Percentiles rank a stretch among this genome's conserved stretches.
Conservation (phyloP, 1,140 invertebrate genomes). For the Pseudoatta argentina region DNA sequence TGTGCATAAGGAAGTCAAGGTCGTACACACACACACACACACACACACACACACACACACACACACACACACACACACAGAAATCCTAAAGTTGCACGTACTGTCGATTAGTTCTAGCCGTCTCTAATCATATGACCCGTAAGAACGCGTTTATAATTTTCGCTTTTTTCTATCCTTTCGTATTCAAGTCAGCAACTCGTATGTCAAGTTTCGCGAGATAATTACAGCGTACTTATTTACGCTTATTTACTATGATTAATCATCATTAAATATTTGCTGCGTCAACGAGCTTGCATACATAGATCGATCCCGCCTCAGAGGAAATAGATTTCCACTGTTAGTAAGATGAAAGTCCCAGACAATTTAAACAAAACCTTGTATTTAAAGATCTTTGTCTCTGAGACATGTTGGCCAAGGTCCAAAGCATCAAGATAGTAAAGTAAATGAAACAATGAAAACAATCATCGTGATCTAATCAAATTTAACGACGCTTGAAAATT, state of each 20-base stretch:
- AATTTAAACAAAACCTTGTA: not conserved
- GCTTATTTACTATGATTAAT: not conserved
- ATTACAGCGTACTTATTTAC: not conserved
- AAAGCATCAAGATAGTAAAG: not conserved
- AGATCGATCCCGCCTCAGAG: not conserved
- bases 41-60: too few relatives aligned
- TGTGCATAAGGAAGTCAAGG: not conserved
- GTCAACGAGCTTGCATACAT: not conserved
- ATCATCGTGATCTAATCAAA: not conserved
- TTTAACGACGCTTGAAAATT: not conserved
- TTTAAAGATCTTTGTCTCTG: not conserved
- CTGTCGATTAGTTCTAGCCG: conserved; percentile 8
- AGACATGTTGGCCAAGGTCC: not conserved
- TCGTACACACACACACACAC: not conserved
- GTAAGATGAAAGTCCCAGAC: not conserved
- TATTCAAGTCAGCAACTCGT: not conserved
- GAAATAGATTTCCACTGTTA: too few relatives aligned
- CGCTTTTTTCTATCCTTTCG: conserved; percentile 6
- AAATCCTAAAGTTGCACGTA: not conserved
- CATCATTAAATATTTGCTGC: not conserved
- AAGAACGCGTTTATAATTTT: conserved; percentile 4
- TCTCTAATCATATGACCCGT: not conserved
- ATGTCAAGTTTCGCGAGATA: not conserved
- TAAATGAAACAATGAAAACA: not conserved
- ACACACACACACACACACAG: too few relatives aligned